These are phyloP conservation scores for Scaeva pyrastri DNA, from an alignment of 2,888 invertebrate genomes.

Conservation along the genomic window DNA sequence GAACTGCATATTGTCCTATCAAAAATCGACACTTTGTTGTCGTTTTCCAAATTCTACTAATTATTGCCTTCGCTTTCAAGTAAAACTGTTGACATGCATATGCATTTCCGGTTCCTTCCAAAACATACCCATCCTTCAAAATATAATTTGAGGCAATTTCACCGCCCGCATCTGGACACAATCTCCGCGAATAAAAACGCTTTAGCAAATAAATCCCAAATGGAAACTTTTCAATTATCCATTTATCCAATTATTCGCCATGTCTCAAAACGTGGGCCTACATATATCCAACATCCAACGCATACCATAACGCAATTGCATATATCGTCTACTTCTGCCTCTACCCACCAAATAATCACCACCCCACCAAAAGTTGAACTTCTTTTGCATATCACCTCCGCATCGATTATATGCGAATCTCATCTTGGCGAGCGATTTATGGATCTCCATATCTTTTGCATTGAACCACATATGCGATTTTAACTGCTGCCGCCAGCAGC, in stretches of 20 bases:
- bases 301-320: constrained; percentile 47
- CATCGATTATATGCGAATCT: constrained; percentile 75
- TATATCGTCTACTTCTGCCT: neutral
- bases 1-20: too few relatives aligned
- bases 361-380: constrained; percentile 41
- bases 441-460: constrained; percentile 62
- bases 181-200: constrained; percentile 19
- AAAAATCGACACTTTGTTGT: too few relatives aligned
- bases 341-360: constrained; percentile 14
- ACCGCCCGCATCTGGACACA: constrained; percentile 52
- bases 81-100: too few relatives aligned
- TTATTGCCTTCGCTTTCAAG: too few relatives aligned
- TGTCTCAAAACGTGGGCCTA: constrained; percentile 51
- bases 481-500: constrained; percentile 42
- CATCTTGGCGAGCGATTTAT: constrained; percentile 70
- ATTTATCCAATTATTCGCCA: constrained; percentile 76
- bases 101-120: neutral
- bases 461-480: constrained; percentile 55
- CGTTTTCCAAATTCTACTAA: too few relatives aligned
- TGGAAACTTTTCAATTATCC: constrained; percentile 71
- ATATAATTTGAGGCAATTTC: constrained; percentile 61
- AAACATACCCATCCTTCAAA: neutral
- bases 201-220: constrained; percentile 61
- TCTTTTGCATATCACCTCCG: constrained; percentile 74
- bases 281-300: constrained; percentile 45